Base-by-base conservation (phyloP, 2,797 vertebrate species). In the Sebastes goodei region DNA sequence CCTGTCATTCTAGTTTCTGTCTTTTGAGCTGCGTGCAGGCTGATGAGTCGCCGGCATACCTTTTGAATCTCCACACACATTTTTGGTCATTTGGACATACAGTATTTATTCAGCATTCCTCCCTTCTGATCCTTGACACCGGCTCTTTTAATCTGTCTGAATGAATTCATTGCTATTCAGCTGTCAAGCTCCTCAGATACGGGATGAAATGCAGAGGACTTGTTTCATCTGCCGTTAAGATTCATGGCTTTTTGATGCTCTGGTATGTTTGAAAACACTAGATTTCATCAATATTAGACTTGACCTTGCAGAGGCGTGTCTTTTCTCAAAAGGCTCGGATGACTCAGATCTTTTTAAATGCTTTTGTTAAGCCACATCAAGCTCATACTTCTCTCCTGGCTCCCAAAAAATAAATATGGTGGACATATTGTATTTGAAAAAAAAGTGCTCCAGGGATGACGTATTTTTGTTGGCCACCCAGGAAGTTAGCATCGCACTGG, bases 141-240 rank as follows among this genome's bases (percentile, higher is more conserved):
- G 7, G 52, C 62, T 81, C 63, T 53, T 90, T 91, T 88, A 91
- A 91, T 93, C 82, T 87, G 61, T 38, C 84, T 83, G 82, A 80
- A 75, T 81, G 29, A 79, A 88, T 83, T 87, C 83, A 82, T 90
- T 91, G 82, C 75, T 78, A 86, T 92, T 91, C 86, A 81, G 78
- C 71, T 30, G 15, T 83, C 78, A 66, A 3, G 52, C 81, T 89
- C 74, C 64, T 77, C 73, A 79, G 86, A 90, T 83, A 80, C 23
- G 59, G 64, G 38, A 82, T 85, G 77, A 87, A 91, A 90, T 90
- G 84, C 69, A 73, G 73, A 89, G 46, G 49, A 70, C 78, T 85
- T 78, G 74, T 88, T 91, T 83, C 82, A 80, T 92, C 66, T 67
- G 83, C 79, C 80, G 86, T 86, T 74, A 67, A 81, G 74, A 90